phyloP scores from a whole-genome alignment of 30 jellyfish, hydroid and myxozoan species.

The Haliclystus octoradiatus region DNA sequence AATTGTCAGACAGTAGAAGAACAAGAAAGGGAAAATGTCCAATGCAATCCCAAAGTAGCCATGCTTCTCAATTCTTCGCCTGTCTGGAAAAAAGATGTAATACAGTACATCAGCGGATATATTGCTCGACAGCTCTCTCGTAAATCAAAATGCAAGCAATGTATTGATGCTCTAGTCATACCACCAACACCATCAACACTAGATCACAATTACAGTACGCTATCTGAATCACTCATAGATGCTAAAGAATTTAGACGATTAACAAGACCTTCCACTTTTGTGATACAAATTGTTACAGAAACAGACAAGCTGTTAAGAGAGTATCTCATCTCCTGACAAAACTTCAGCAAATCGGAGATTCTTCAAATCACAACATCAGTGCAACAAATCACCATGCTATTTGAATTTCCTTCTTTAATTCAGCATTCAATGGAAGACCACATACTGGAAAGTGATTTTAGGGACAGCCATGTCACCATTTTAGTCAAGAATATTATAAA shows the following conservation, averaged over 20 bases:
- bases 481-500: not conserved
- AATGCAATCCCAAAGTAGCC: slow-evolving; percentile 3
- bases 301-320: not conserved
- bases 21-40: not conserved
- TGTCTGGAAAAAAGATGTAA: slow-evolving; percentile 14
- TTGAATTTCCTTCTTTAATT: not conserved
- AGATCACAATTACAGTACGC: no score
- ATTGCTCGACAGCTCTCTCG: not conserved
- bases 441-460: not conserved
- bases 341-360: not conserved
- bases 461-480: not conserved
- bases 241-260: not conserved
- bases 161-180: no score
- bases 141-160: slow-evolving; percentile 13
- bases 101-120: slow-evolving; percentile 14
- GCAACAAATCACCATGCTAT: not conserved
- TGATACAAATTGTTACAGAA: not conserved
- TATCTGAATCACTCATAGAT: not conserved
- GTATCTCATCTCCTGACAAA: not conserved
- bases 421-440: not conserved
- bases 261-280: not conserved
- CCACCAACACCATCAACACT: no score
- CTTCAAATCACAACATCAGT: no score
- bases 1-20: not conserved
- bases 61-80: slow-evolving; percentile 7